phyloP scores from a whole-genome alignment of 2,797 vertebrate species.

The Danio jaintianensis region DNA sequence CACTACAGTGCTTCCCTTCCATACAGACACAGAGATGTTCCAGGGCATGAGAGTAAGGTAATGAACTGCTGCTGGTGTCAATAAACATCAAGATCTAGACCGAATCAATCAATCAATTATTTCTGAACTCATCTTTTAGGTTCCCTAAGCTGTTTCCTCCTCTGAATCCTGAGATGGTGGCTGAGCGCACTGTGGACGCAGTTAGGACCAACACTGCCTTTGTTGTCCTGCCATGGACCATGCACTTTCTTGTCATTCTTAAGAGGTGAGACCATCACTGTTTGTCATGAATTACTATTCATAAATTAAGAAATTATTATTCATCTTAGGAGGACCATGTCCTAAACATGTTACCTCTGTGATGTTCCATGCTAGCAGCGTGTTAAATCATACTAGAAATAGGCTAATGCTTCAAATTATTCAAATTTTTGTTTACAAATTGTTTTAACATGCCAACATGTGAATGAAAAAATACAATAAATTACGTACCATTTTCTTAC shows the following conservation, averaged over 20 bases:
- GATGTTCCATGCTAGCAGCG: no score
- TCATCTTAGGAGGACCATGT: no score
- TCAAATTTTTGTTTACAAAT: no score
- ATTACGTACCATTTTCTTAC: no score
- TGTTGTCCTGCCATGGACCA: conserved; percentile 95
- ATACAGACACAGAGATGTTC: conserved; percentile 92
- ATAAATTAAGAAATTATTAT: background rate
- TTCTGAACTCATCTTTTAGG: conserved; percentile 68
- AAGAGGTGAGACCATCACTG: conserved; percentile 84
- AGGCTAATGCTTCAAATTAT: no score
- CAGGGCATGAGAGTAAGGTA: conserved; percentile 70
- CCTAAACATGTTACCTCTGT: no score
- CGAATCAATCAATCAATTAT: background rate
- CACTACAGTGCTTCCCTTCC: conserved; percentile 96
- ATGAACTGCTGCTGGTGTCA: background rate
- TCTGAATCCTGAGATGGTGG: conserved; percentile 93
- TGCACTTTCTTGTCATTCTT: conserved; percentile 92
- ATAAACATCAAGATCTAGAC: background rate
- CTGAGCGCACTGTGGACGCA: conserved; percentile 92
- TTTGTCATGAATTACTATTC: background rate
- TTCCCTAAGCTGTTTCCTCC: conserved; percentile 97
- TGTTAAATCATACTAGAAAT: no score
- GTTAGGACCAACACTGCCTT: conserved; percentile 91
- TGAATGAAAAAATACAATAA: no score
- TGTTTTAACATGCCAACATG: no score